Evolutionary conservation across 37 sponge, comb jelly and placozoan genomes (phyloP).

Genomic region (Hormiphora californensis): DNA sequence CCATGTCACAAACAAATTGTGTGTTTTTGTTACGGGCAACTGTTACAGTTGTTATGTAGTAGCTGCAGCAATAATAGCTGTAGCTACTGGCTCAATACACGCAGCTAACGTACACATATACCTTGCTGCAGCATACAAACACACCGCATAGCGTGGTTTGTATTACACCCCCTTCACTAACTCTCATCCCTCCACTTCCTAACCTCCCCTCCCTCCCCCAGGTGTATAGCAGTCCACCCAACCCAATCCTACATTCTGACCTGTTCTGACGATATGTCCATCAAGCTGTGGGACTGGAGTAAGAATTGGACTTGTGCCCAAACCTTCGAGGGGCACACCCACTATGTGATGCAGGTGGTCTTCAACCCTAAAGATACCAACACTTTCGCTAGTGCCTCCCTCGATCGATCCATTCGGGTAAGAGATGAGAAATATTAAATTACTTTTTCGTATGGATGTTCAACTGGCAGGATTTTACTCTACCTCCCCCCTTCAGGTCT

Average conservation of each 20-base stretch:
- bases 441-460: not conserved
- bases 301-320: constrained; percentile 87
- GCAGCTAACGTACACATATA: too few relatives aligned
- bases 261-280: constrained; percentile 84
- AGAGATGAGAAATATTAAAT: not conserved
- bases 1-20: too few relatives aligned
- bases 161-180: too few relatives aligned
- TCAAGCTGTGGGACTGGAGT: constrained; percentile 99
- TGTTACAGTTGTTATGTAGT: too few relatives aligned
- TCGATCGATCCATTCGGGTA: constrained; percentile 88
- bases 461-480: not conserved
- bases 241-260: constrained; percentile 91
- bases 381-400: constrained; percentile 93
- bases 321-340: constrained; percentile 94
- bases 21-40: too few relatives aligned
- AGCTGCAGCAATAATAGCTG: too few relatives aligned
- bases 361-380: constrained; percentile 99
- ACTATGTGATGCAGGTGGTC: constrained; percentile 97
- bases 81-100: too few relatives aligned
- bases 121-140: too few relatives aligned
- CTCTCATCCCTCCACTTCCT: too few relatives aligned
- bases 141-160: too few relatives aligned
- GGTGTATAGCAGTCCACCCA: constrained; percentile 77
- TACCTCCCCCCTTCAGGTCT: constrained; percentile 62
- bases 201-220: too few relatives aligned